Conservation (phyloP, 2,113 vertebrate species). For the Dipodomys stephensi region DNA sequence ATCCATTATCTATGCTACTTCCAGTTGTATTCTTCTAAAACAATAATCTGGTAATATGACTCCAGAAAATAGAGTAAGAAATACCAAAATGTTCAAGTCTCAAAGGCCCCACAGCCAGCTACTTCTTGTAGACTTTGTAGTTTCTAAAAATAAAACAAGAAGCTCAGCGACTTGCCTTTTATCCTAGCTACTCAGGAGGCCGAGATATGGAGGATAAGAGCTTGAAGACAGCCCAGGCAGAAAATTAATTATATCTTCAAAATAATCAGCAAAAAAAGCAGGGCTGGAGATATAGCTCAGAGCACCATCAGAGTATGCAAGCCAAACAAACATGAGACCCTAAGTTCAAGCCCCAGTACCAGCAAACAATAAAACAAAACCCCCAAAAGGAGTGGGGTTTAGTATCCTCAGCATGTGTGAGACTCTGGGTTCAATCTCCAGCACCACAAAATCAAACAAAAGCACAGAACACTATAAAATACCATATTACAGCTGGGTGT, state of each 20-base stretch:
- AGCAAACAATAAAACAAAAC: too few relatives aligned
- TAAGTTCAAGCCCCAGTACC: not conserved
- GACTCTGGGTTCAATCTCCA: not conserved
- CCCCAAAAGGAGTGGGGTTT: not conserved
- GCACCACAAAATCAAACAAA: not conserved
- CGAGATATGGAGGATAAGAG: too few relatives aligned
- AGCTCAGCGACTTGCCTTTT: not conserved
- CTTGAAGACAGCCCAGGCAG: too few relatives aligned
- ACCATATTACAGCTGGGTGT: too few relatives aligned
- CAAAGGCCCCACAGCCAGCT: not conserved
- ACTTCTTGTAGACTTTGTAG: not conserved
- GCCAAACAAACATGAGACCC: not conserved
- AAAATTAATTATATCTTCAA: too few relatives aligned
- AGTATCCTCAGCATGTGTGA: not conserved
- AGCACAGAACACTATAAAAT: too few relatives aligned
- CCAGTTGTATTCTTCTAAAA: conserved; percentile 36
- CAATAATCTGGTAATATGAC: not conserved
- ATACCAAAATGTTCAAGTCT: too few relatives aligned
- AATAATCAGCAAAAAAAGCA: too few relatives aligned
- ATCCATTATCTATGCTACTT: not conserved
- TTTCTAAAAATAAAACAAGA: conserved; percentile 8
- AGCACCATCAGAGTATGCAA: too few relatives aligned
- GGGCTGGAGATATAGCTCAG: too few relatives aligned
- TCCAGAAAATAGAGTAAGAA: conserved; percentile 25
- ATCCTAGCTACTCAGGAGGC: not conserved